phyloP scores from a whole-genome alignment of 2,888 invertebrate genomes.

The Nephrotoma appendiculata region DNA sequence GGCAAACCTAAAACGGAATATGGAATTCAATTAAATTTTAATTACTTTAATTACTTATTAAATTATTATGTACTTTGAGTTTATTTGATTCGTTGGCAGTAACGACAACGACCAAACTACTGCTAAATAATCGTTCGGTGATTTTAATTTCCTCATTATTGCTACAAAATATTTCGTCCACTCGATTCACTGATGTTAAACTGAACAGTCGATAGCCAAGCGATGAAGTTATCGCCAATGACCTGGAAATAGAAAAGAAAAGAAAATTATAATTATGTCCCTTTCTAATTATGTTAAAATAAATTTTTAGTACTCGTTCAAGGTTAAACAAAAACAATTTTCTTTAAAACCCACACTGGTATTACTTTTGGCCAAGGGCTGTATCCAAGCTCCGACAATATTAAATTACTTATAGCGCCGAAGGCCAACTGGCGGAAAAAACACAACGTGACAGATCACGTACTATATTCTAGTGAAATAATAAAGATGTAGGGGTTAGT shows the following conservation, averaged over 20 bases:
- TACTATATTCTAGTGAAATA: too few species aligned
- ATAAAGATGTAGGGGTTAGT: too few species aligned
- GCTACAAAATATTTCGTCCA: slow-evolving; percentile 31
- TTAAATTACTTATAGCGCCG: too few species aligned
- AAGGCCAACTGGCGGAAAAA: too few species aligned
- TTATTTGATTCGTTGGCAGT: slow-evolving; percentile 29
- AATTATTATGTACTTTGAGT: slow-evolving; percentile 21
- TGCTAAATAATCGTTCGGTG: slow-evolving; percentile 30
- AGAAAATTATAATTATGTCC: too few species aligned
- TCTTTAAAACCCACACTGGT: too few species aligned
- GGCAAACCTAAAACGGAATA: slow-evolving; percentile 13
- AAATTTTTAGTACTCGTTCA: too few species aligned
- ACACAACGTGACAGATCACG: too few species aligned
- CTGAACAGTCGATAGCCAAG: slow-evolving; percentile 27
- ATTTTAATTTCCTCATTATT: slow-evolving; percentile 29
- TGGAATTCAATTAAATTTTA: not conserved
- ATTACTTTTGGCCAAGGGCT: too few species aligned
- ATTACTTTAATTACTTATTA: not conserved
- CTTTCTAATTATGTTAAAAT: too few species aligned
- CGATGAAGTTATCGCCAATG: slow-evolving; percentile 25
- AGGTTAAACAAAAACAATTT: too few species aligned
- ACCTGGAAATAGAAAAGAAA: slow-evolving; percentile 18
- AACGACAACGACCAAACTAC: slow-evolving; percentile 30
- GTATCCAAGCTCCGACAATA: too few species aligned
- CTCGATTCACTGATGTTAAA: slow-evolving; percentile 25